Conservation (phyloP, 1,140 invertebrate genomes). For the Ericerus pela region DNA sequence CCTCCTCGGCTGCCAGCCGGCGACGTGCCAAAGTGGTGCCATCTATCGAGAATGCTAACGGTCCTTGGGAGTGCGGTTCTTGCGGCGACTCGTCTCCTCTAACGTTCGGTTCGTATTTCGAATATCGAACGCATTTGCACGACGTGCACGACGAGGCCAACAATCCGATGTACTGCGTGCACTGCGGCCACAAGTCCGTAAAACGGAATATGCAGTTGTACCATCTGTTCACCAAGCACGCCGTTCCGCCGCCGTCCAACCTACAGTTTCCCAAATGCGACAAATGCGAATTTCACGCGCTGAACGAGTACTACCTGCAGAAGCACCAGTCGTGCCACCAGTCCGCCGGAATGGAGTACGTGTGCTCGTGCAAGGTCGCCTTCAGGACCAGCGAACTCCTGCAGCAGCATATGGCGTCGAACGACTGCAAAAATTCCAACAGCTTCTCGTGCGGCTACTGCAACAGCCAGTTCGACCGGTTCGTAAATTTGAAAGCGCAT, state of each 20-base stretch:
- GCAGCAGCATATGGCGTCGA: not conserved
- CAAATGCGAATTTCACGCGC: conserved; percentile 53
- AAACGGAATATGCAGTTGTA: conserved; percentile 62
- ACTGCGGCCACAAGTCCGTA: conserved; percentile 60
- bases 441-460: not conserved
- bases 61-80: conserved; percentile 50
- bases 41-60: conserved; percentile 29
- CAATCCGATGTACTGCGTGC: conserved; percentile 61
- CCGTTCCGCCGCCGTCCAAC: conserved; percentile 50
- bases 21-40: conserved; percentile 23
- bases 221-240: conserved; percentile 66
- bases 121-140: conserved; percentile 62
- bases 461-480: not conserved
- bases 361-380: not conserved
- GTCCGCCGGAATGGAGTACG: not conserved
- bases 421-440: not conserved
- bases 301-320: conserved; percentile 35
- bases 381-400: not conserved
- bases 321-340: not conserved
- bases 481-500: conserved; percentile 1
- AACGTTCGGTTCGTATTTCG: conserved; percentile 57
- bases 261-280: conserved; percentile 59
- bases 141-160: conserved; percentile 66
- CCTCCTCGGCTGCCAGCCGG: too few relatives aligned
- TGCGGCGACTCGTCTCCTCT: conserved; percentile 46